Evolutionary conservation across 2,113 vertebrate genomes (phyloP).

Genomic region (Condylura cristata): DNA sequence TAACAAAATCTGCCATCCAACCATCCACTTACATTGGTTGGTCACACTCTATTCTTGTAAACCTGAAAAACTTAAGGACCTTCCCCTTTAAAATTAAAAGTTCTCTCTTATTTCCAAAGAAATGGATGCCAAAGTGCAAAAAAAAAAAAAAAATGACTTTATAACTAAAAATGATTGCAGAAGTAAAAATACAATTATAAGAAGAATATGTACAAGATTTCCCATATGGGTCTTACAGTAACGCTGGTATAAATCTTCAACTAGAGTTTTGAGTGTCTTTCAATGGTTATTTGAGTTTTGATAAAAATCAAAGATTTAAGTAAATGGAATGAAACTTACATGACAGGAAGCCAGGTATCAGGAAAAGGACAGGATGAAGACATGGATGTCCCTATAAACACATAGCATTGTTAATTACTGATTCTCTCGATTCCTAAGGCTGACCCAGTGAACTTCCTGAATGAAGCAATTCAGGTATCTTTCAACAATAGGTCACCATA

Average conservation of each 20-base stretch:
- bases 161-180: neutral
- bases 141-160: no score
- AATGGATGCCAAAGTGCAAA: neutral
- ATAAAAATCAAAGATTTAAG: neutral
- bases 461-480: neutral
- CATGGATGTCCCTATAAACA: neutral
- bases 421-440: neutral
- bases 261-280: neutral
- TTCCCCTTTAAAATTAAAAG: neutral
- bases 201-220: neutral
- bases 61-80: neutral
- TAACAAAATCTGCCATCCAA: neutral
- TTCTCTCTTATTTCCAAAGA: neutral
- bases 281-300: neutral
- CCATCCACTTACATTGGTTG: neutral
- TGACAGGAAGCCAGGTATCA: neutral
- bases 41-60: neutral
- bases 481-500: neutral
- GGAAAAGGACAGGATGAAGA: neutral
- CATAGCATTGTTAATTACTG: neutral
- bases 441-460: conserved; percentile 14
- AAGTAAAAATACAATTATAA: neutral
- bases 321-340: neutral
- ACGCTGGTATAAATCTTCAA: neutral
- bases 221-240: neutral